Evolutionary conservation across 2,888 invertebrate genomes (phyloP), one percentile per base, ranked within the genome.

Genomic region (Drosophila quinaria): DNA sequence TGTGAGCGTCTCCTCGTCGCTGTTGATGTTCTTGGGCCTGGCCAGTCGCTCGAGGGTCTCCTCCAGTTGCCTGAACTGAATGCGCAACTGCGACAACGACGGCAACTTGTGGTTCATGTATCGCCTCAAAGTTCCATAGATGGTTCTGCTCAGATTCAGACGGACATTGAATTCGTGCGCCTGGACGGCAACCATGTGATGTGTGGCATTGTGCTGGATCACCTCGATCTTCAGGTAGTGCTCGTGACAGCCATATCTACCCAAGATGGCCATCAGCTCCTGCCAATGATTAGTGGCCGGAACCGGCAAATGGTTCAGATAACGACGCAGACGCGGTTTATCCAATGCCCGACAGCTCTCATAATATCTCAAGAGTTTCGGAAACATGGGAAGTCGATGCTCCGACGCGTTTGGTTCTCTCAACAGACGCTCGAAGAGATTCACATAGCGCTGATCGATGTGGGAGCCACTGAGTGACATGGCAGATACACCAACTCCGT

Each of bases 231-330:
- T 72, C 3, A 91, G 71, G 41, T 76, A 91, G 25, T 85, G 89
- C 13, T 78, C 80, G n/a, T 70, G 77, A 22, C 89, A 90, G n/a
- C 91, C 90, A 42, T 83, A 91, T 4, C 84, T 70, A 0, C 80
- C 89, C 8, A 91, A 54, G 1, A 80, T 31, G 3, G 83, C 81
- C 31, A 90, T 10, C 17, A 80, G 65, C 8, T 78, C 62, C 37
- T 78, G 44, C 91, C 91, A 91, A 49, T 90, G 73, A 2, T 6
- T 41, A 17, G 51, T 49, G n/a, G 35, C 11, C 0, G 51, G n/a
- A 1, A 35, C 25, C 31, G 63, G 72, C 60, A 90, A 37, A n/a
- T 74, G 62, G 4, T 80, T 68, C 47, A 89, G 31, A 49, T 90
- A 90, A 22, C 74, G 83, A 1, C 55, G 44, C 9, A 87, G 51